Evolutionary conservation across 2,113 vertebrate species (phyloP), one percentile per base, ranked within the genome.

Genomic region (Climacteris rufus): DNA sequence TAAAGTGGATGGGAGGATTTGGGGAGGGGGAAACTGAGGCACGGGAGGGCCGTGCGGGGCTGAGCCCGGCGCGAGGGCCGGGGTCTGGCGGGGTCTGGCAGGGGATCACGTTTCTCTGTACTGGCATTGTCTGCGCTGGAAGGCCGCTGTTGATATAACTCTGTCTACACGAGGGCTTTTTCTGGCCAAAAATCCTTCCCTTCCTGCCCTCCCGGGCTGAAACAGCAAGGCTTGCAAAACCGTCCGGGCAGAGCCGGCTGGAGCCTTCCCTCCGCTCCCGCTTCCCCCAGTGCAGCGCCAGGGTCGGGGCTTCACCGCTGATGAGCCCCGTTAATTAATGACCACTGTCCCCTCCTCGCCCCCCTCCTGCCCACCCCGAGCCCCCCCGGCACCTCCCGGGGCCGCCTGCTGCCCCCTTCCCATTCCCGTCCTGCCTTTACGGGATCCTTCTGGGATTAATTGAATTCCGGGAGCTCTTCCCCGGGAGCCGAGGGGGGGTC

Each of bases 131-230:
- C 86, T 90, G 95, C 37, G 6, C 91, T 90, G 93, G 75, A 7
- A 92, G 93, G 93, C 74, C 82, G 15, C 89, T 95, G 89, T 88
- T 82, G 95, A 74, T 92, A 81, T 7, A 94, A 85, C 86, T 96
- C 70, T 61, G 93, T 82, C 89, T 96, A 30, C 95, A 92, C 54
- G 91, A 94, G 95, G 86, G 83, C 45, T 93, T 92, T 94, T 89
- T 86, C 89, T 84, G 89, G 93, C 93, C 95, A 93, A 72, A 95
- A 92, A 90, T 82, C 91, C 60, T 95, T 92, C 95, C 93, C 93
- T 95, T 96, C 95, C 95, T 95, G 95, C 93, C 95, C 95, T 87
- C 91, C 95, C 91, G 93, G 93, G 44, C 95, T 93, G 95, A 87
- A 96, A 94, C 91, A 96, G 95, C 93, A 42, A 28, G 7, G 81